phyloP scores from a whole-genome alignment of 2,888 invertebrate species.

The Leucophora obtusa region DNA sequence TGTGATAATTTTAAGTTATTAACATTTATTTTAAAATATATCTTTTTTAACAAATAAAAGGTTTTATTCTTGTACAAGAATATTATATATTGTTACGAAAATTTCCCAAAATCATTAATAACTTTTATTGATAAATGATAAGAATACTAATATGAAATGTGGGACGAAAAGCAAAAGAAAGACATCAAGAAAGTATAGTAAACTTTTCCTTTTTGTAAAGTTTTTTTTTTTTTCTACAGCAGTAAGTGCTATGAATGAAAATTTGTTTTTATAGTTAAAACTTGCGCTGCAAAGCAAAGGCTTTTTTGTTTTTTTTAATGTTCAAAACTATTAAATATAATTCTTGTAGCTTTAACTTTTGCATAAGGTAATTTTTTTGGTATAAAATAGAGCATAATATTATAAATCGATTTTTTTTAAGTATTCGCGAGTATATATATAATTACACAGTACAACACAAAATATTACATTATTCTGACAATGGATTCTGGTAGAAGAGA shows the following conservation, averaged over 20 bases:
- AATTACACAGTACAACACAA: too few relatives aligned
- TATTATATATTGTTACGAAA: constrained; percentile 20
- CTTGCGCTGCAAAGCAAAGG: neutral
- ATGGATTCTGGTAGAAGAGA: too few relatives aligned
- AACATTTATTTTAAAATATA: constrained; percentile 46
- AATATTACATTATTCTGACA: too few relatives aligned
- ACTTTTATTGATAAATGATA: constrained; percentile 60
- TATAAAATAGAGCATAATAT: neutral
- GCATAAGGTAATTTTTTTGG: neutral
- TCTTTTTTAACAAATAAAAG: constrained; percentile 2
- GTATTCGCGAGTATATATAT: too few relatives aligned
- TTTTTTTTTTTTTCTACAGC: neutral
- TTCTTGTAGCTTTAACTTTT: neutral
- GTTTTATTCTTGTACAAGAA: neutral
- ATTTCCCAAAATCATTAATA: constrained; percentile 59
- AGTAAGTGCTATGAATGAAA: neutral
- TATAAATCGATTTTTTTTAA: neutral
- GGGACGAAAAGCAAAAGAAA: neutral
- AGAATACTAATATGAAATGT: constrained; percentile 47
- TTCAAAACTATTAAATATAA: neutral
- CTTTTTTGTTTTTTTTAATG: neutral
- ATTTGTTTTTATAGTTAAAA: neutral
- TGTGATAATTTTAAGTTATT: constrained; percentile 49
- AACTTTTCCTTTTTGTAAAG: neutral
- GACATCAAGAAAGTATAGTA: neutral